Base-by-base conservation (phyloP, 2,888 invertebrate genomes). In the Aleiodes alternator region DNA sequence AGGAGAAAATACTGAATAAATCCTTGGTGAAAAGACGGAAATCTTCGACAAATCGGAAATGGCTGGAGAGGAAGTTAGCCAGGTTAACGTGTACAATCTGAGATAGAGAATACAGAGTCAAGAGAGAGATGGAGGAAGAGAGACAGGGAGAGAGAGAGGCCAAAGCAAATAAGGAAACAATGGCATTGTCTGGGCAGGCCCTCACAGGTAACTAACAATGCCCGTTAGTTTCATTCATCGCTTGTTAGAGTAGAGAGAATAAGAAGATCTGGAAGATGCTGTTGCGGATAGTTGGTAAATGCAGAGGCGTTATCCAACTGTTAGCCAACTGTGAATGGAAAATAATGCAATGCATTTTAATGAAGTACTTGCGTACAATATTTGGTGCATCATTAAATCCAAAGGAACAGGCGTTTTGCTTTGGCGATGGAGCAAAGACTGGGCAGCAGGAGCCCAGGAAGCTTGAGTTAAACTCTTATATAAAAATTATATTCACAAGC, bases 281-380 rank as follows among this genome's bases (percentile, higher is more conserved):
- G 34, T 70, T 53, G 69, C 76, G 73, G 69, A 76, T 69, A 68
- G 66, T 57, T 73, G 9, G 31, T 56, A 16, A 29, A 53, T 51
- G 29, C 50, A 61, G 56, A 14, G 66, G 61, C 69, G 43, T 29
- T 31, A 70, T 38, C 38, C 34, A 11, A 14, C 31, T 75, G 38
- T 53, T 73, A 66, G 16, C 64, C 57, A 34, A 16, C 23, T 14
- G 69, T 73, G 73, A 80, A 81, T 80, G 80, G 78, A 79, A 80
- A 82, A 83, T 83, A 82, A 82, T 82, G 80, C 79, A 74, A 81
- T 78, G 76, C 76, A 79, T 80, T 82, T 82, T 84, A 84, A 84
- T 81, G 81, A 83, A 81, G 79, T 78, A 75, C 66, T 64, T 14
- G 64, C 23, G 43, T 7, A n/a, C 12, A 51, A 4, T 34, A 53